phyloP scores from a whole-genome alignment of 1,140 invertebrate species.

The Oscheius sp. region DNA sequence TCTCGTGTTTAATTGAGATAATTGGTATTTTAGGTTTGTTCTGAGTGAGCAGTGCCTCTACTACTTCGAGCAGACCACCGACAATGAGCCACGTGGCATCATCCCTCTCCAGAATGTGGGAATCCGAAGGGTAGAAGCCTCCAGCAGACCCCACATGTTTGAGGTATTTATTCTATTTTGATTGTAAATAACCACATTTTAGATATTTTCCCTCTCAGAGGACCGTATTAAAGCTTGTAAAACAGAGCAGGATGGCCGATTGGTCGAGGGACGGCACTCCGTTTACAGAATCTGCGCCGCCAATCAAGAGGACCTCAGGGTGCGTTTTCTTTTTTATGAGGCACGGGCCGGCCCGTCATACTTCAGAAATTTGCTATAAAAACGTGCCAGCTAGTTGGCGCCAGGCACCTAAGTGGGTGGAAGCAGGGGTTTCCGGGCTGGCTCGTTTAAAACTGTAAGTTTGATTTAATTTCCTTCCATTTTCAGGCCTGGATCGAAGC shows the following conservation, averaged over 20 bases:
- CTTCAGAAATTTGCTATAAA: too few species aligned
- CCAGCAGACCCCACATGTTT: slow-evolving; percentile 26
- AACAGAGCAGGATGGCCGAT: slow-evolving; percentile 31
- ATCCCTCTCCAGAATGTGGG: slow-evolving; percentile 37
- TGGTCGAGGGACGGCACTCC: slow-evolving; percentile 32
- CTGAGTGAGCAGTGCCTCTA: slow-evolving; percentile 30
- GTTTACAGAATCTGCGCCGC: slow-evolving; percentile 33
- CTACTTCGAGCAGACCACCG: slow-evolving; percentile 33
- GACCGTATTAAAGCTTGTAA: slow-evolving; percentile 36
- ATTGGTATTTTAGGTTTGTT: slow-evolving; percentile 20
- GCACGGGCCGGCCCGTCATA: too few species aligned
- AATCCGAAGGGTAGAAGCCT: slow-evolving; percentile 19
- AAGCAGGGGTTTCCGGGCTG: background rate
- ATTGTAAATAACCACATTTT: background rate
- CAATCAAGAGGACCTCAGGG: slow-evolving; percentile 20
- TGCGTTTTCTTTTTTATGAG: background rate
- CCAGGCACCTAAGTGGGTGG: too few species aligned
- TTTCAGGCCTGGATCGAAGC: slow-evolving; percentile 23
- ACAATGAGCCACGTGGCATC: slow-evolving; percentile 29
- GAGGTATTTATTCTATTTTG: slow-evolving; percentile 13
- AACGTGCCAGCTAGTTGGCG: too few species aligned
- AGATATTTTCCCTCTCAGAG: slow-evolving; percentile 33
- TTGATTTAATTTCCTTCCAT: background rate
- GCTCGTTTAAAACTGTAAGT: background rate
- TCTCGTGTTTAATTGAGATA: background rate